phyloP scores from a whole-genome alignment of 35 echinoderm and acorn worm genomes.

The Ophiothrix spiculata region DNA sequence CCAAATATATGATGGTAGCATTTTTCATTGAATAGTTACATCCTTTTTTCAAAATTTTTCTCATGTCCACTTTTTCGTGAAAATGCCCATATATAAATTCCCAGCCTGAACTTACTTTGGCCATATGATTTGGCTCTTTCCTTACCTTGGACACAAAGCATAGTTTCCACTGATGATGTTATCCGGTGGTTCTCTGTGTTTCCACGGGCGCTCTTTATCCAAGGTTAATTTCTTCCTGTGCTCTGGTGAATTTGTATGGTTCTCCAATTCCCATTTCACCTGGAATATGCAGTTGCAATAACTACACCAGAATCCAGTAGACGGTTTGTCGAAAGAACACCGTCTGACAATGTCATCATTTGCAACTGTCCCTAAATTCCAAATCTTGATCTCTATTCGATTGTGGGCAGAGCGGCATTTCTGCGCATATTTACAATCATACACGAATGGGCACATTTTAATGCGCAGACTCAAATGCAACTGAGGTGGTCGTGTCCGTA shows the following conservation, averaged over 20 bases:
- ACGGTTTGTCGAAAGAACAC: background rate
- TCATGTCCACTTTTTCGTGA: background rate
- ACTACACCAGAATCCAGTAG: conserved; percentile 25
- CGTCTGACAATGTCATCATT: background rate
- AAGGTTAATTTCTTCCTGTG: conserved; percentile 60
- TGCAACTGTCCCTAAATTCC: background rate
- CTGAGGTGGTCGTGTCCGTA: background rate
- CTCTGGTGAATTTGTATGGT: conserved; percentile 49
- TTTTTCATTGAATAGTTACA: background rate
- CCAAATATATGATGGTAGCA: background rate
- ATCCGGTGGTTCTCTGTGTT: conserved; percentile 52
- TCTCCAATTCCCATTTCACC: conserved; percentile 33
- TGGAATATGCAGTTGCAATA: conserved; percentile 55
- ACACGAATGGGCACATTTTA: background rate
- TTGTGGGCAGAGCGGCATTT: background rate
- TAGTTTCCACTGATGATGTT: conserved; percentile 66
- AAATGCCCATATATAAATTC: background rate
- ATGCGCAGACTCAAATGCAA: background rate
- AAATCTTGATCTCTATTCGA: background rate
- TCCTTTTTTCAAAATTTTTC: background rate
- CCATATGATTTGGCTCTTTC: background rate
- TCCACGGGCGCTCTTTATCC: conserved; percentile 62
- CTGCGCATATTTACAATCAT: background rate
- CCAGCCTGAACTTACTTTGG: background rate
- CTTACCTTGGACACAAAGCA: conserved; percentile 54